These are phyloP conservation scores for Steatornis caripensis DNA, from an alignment of 2,113 vertebrate genomes.

Conservation along the genomic window DNA sequence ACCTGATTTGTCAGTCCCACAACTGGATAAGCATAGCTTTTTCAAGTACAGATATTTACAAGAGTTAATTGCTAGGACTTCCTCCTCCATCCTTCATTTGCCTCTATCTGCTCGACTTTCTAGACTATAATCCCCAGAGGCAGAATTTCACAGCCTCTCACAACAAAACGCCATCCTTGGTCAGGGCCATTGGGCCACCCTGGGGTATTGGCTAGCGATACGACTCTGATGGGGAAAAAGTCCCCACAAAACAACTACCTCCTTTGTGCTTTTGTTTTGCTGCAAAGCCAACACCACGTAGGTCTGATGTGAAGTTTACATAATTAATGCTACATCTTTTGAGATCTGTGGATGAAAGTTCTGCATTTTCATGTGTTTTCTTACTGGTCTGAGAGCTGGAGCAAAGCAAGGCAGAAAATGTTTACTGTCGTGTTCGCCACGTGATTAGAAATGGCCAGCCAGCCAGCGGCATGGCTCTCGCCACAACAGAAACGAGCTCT, in stretches of 20 bases:
- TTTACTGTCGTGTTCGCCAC: neutral
- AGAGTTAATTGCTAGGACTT: neutral
- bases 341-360: neutral
- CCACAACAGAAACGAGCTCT: fast-evolving
- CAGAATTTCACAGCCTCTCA: neutral
- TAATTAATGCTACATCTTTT: neutral
- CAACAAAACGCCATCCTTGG: neutral
- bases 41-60: neutral
- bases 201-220: neutral
- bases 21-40: neutral
- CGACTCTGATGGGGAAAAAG: neutral
- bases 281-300: neutral
- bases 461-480: fast-evolving
- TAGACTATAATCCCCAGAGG: neutral
- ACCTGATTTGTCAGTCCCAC: neutral
- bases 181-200: neutral
- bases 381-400: neutral
- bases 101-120: neutral
- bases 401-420: neutral
- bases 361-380: neutral
- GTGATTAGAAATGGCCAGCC: neutral
- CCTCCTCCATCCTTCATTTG: neutral
- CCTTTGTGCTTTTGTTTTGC: neutral
- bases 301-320: neutral
- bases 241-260: neutral